phyloP scores from a whole-genome alignment of 30 jellyfish, hydroid and myxozoan species.

The Rhopilema esculentum region DNA sequence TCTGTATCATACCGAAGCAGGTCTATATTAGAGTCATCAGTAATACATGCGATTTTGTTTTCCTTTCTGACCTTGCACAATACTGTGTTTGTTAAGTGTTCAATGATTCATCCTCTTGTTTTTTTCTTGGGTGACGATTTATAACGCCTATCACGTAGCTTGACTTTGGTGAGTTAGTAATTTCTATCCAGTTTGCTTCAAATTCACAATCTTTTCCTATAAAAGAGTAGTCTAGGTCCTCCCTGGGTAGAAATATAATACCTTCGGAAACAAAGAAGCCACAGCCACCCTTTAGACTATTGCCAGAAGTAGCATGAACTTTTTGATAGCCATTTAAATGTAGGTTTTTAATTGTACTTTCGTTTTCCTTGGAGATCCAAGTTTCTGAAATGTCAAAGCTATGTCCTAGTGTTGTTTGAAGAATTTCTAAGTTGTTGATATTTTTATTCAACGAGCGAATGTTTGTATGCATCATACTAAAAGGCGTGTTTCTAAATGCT shows the following conservation, averaged over 20 bases:
- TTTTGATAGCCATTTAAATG: neutral
- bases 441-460: slow-evolving; percentile 12
- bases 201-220: neutral
- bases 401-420: neutral
- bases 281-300: slow-evolving; percentile 8
- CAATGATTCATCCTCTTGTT: neutral
- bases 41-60: neutral
- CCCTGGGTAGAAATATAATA: neutral
- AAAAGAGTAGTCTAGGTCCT: slow-evolving; percentile 1
- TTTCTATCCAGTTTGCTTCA: slow-evolving; percentile 1
- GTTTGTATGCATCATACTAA: neutral
- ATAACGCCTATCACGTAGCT: neutral
- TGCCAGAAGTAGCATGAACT: neutral
- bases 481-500: neutral
- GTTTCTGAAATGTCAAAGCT: neutral
- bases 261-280: neutral
- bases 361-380: neutral
- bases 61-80: neutral
- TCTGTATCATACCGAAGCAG: neutral
- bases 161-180: neutral
- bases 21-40: no score
- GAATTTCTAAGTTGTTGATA: neutral
- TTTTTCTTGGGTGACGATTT: slow-evolving; percentile 5
- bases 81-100: neutral
- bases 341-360: neutral